Percentiles rank a stretch among this genome's conserved stretches.
Conservation (phyloP, 2,113 vertebrate genomes). For the Falco punctatus region DNA sequence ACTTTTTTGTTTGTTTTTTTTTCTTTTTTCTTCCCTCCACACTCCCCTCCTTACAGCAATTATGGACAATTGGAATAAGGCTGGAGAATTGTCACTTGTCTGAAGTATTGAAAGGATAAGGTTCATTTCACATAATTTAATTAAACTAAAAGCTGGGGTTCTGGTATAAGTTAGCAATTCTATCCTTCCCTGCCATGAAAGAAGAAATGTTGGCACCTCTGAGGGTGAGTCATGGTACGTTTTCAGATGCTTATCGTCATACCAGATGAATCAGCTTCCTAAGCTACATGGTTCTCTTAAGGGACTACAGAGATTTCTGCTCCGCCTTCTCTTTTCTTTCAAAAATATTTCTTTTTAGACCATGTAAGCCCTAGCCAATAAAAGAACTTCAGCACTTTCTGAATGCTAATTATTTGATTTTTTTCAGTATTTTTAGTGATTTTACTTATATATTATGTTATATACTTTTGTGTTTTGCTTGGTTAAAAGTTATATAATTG, state of each 20-base stretch:
- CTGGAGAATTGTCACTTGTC: not conserved
- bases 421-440: not conserved
- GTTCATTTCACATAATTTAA: not conserved
- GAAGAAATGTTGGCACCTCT: not conserved
- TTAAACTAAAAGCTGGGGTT: not conserved
- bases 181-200: not conserved
- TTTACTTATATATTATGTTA: not conserved
- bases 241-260: not conserved
- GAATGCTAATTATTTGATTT: not conserved
- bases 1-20: not conserved
- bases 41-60: not conserved
- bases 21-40: not conserved
- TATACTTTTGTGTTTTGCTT: not conserved
- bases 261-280: not conserved
- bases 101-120: not conserved
- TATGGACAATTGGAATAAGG: not conserved
- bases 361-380: accelerated
- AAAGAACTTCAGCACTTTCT: not conserved
- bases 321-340: not conserved
- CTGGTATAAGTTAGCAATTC: not conserved
- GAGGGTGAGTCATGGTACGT: not conserved
- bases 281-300: not conserved
- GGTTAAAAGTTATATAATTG: not conserved
- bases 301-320: not conserved
- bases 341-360: not conserved